These are phyloP conservation scores for Drosophila guanche DNA, from an alignment of 1,140 invertebrate genomes.

Conservation along the genomic window DNA sequence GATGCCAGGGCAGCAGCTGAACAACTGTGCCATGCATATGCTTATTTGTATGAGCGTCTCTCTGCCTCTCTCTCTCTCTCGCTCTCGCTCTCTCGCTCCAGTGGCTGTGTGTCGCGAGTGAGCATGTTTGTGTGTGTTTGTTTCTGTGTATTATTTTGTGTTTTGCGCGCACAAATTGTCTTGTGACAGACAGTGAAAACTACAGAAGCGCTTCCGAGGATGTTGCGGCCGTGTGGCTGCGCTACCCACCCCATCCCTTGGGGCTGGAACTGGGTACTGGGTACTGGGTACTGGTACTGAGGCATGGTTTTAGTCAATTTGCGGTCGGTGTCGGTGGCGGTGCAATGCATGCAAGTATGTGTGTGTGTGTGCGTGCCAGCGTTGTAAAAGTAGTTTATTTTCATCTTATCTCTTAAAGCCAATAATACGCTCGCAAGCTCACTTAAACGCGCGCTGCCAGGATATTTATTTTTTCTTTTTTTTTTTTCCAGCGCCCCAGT, in stretches of 20 bases:
- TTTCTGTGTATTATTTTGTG: conserved; percentile 76
- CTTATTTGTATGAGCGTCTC: conserved; percentile 48
- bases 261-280: not conserved
- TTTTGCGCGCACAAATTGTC: conserved; percentile 82
- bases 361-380: conserved; percentile 30
- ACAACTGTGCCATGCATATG: conserved; percentile 74
- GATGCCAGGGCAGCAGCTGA: conserved; percentile 68
- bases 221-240: conserved; percentile 40
- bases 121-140: conserved; percentile 16
- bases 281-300: conserved; percentile 5
- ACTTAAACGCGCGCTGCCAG: conserved; percentile 72
- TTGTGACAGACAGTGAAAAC: conserved; percentile 81
- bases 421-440: conserved; percentile 76
- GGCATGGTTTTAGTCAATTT: conserved; percentile 78
- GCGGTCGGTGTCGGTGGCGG: conserved; percentile 62
- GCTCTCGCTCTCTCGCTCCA: too few species aligned
- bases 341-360: conserved; percentile 36
- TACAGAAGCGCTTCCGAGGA: conserved; percentile 49
- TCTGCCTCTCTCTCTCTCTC: too few species aligned
- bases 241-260: conserved; percentile 30
- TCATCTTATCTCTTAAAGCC: conserved; percentile 81
- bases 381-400: conserved; percentile 76
- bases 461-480: conserved; percentile 42
- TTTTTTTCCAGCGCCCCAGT: conserved; percentile 6
- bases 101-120: conserved; percentile 9